phyloP scores from a whole-genome alignment of 2,113 vertebrate genomes.

The Megaceryle torquata region DNA sequence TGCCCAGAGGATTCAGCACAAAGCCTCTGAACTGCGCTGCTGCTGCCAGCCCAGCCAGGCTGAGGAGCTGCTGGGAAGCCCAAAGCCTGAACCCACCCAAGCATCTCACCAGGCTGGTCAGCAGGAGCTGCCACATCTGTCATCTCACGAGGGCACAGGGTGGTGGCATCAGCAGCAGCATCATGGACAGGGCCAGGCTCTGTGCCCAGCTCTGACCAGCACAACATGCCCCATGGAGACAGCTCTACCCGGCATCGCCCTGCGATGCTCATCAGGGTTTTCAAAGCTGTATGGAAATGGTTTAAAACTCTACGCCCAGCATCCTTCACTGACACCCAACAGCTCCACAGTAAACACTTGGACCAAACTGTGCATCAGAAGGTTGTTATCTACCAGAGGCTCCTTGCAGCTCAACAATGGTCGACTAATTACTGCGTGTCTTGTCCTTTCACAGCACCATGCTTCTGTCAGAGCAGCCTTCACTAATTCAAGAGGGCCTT shows the following conservation, averaged over 20 bases:
- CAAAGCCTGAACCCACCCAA: accelerated
- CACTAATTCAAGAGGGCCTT: background rate
- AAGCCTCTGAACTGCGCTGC: background rate
- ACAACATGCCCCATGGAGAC: accelerated
- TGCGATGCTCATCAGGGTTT: accelerated
- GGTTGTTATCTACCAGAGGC: background rate
- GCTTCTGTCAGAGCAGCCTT: background rate
- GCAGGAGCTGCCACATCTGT: no score
- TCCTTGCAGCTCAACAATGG: background rate
- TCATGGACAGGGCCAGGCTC: accelerated
- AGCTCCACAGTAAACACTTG: background rate
- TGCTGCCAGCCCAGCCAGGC: background rate
- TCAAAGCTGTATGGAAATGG: background rate
- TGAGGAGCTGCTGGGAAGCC: background rate
- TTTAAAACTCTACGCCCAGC: background rate
- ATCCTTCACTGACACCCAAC: background rate
- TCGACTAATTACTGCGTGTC: background rate
- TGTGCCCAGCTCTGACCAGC: background rate
- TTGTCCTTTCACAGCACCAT: background rate
- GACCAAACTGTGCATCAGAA: background rate
- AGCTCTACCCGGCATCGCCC: background rate
- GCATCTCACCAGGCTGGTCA: background rate
- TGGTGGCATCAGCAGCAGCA: background rate
- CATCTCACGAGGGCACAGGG: accelerated
- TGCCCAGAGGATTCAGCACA: background rate